Evolutionary conservation across 2,888 invertebrate genomes (phyloP).

Genomic region (Branchinecta sandiegonensis): DNA sequence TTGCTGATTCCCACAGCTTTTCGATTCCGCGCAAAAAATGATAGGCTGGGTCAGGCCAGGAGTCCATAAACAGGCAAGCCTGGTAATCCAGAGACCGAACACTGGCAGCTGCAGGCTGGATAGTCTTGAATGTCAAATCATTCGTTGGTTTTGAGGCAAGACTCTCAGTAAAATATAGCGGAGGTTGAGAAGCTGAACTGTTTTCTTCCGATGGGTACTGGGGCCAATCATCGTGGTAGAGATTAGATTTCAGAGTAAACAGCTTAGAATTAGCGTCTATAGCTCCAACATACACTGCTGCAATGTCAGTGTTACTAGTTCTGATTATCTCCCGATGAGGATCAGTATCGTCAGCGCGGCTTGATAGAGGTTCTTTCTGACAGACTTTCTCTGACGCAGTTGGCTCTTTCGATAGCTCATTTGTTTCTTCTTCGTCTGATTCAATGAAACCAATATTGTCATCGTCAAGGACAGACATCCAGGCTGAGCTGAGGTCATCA

Average conservation of each 20-base stretch:
- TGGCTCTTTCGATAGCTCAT: too few species aligned
- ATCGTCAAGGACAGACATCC: constrained; percentile 35
- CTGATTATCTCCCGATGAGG: too few species aligned
- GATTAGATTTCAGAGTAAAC: constrained; percentile 30
- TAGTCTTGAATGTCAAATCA: neutral
- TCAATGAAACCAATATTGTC: constrained; percentile 26
- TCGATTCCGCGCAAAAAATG: constrained; percentile 21
- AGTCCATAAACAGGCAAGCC: constrained; percentile 20
- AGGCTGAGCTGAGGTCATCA: constrained; percentile 26
- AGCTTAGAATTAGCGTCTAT: constrained; percentile 35
- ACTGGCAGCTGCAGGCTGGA: neutral
- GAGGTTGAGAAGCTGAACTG: neutral
- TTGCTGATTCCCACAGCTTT: constrained; percentile 17
- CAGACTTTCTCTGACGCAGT: too few species aligned
- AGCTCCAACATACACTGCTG: constrained; percentile 34
- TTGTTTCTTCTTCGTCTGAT: too few species aligned
- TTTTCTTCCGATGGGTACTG: too few species aligned
- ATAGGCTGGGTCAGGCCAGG: constrained; percentile 23
- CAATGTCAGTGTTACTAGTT: neutral
- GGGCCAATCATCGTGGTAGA: constrained; percentile 17
- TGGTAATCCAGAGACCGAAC: neutral
- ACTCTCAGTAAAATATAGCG: neutral
- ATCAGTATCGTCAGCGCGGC: too few species aligned
- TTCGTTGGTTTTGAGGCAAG: neutral
- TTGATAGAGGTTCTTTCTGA: too few species aligned